Base-by-base conservation (phyloP, 2,888 invertebrate species). In the Pegoplata infirma region DNA sequence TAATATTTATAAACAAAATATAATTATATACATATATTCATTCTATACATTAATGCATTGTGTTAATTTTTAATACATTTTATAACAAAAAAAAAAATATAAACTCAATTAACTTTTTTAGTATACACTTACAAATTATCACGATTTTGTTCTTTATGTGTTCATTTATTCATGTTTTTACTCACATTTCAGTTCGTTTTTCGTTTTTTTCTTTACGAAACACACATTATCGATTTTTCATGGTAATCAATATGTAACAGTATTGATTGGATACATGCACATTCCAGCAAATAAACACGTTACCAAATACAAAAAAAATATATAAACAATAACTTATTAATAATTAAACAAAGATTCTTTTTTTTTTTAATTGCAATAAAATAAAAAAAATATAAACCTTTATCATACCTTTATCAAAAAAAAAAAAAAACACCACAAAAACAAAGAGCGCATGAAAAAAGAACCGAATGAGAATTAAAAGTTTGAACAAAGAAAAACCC, bases 401-500 rank as follows among this genome's bases (percentile, higher is more conserved):
- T 16, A 64, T n/a, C n/a, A n/a, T n/a, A 58, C 23, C 10, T 32
- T 64, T 53, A 63, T 53, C 21, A 10, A 46, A 51, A 56, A 53
- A 58, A 61, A 75, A 47, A 53, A 53, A n/a, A 14, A 53, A 44
- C 55, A 58, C 63, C 79, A 71, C 71, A 53, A 71, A 78, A 51
- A 71, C 55, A 75, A 75, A 71, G 69, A 80, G 69, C 61, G 49
- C 59, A 80, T 77, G 79, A 72, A 69, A 19, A 25, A 69, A 64
- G 55, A 69, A 63, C 36, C 56, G 58, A 63, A 55, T 21, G 46
- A 73, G 59, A 80, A 53, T 25, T 74, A 80, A 76, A 64, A 56
- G 32, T 61, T 25, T 75, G 25, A 66, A 80, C 80, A 80, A 74
- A 74, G 77, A 61, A 80, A 77, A 79, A 51, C 59, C 76, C 73